These are phyloP conservation scores for Silurus lanzhouensis DNA, from an alignment of 2,797 vertebrate species.

Conservation along the genomic window DNA sequence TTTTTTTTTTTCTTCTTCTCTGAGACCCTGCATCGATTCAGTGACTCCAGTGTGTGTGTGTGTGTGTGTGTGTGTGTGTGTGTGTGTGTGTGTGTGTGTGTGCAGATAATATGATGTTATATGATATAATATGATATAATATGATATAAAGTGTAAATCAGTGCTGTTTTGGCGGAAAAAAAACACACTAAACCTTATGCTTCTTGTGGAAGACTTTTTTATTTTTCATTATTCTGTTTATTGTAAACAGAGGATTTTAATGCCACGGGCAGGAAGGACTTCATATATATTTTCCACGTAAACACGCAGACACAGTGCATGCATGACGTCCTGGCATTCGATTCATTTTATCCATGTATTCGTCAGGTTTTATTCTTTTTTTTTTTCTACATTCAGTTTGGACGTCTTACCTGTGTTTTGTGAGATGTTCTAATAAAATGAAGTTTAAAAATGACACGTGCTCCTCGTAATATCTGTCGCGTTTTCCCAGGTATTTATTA, in stretches of 20 bases:
- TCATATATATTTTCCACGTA: not conserved
- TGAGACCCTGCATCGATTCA: slow-evolving; percentile 21
- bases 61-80: not conserved
- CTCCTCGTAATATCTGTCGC: not conserved
- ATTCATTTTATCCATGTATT: not conserved
- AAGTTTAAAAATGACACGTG: slow-evolving; percentile 16
- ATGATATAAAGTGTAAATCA: slow-evolving; percentile 20
- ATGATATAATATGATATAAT: not conserved
- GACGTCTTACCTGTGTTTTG: slow-evolving; percentile 48
- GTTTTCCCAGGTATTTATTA: too few species aligned
- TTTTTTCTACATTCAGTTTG: slow-evolving; percentile 37
- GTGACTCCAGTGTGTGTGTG: slow-evolving; percentile 35
- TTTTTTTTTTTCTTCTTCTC: not conserved
- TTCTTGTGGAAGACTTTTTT: slow-evolving; percentile 76
- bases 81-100: slow-evolving; percentile 11
- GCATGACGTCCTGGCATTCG: not conserved
- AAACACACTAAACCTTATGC: slow-evolving; percentile 62
- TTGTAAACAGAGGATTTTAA: slow-evolving; percentile 62
- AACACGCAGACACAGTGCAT: not conserved
- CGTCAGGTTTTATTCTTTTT: not conserved
- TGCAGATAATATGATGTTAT: too few species aligned
- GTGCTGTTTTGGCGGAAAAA: slow-evolving; percentile 41
- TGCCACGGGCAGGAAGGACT: slow-evolving; percentile 44
- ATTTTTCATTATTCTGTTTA: slow-evolving; percentile 66
- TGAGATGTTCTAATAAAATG: slow-evolving; percentile 35